Percentiles rank a stretch among this genome's conserved stretches.
Evolutionary conservation across 2,113 vertebrate genomes (phyloP).

Genomic region (Marmota flaviventris): DNA sequence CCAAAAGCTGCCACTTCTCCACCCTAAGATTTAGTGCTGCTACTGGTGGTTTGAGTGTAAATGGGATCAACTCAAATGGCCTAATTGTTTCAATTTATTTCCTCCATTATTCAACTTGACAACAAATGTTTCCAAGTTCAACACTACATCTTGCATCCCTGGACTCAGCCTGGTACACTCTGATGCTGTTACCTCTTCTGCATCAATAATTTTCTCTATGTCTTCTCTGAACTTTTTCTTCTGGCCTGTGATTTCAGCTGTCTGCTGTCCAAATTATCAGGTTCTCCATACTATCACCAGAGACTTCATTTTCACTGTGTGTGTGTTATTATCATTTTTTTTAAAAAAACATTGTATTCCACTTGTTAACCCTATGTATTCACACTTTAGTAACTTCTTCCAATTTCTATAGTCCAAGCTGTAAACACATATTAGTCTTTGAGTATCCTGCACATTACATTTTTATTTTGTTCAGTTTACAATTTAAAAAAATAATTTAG

Average conservation of each 20-base stretch:
- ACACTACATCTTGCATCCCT: background rate
- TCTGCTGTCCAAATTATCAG: background rate
- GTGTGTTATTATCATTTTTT: too few species aligned
- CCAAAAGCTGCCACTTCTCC: background rate
- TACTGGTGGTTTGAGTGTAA: background rate
- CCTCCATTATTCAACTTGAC: slow-evolving; percentile 56
- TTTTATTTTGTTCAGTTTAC: background rate
- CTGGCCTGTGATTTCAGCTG: background rate
- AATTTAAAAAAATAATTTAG: background rate
- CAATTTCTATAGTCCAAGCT: background rate
- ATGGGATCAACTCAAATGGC: background rate
- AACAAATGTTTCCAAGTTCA: slow-evolving; percentile 42
- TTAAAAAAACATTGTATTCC: background rate
- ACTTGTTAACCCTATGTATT: background rate
- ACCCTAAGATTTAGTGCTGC: background rate
- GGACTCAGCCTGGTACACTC: background rate
- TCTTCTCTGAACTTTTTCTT: background rate
- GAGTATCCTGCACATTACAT: background rate
- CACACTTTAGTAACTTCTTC: background rate
- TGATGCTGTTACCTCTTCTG: background rate
- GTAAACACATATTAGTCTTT: background rate
- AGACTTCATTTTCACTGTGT: background rate
- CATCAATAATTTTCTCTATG: background rate
- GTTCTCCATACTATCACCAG: background rate
- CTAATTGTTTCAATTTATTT: background rate